Evolutionary conservation across 2,888 invertebrate genomes (phyloP).

Genomic region (Sympetrum striolatum): DNA sequence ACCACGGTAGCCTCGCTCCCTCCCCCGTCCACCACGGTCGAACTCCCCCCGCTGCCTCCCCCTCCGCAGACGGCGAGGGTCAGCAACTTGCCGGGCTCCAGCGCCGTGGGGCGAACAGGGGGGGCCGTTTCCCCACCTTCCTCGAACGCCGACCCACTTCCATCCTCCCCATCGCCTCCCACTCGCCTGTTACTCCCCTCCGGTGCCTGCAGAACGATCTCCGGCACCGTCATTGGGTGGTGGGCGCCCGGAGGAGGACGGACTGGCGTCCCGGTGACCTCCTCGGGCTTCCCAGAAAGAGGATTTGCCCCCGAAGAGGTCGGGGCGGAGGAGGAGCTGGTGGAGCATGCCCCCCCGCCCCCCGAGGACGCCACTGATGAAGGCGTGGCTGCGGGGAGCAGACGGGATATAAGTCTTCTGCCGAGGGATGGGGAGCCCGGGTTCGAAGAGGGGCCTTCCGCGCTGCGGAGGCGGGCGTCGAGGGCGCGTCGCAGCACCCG

Average conservation of each 20-base stretch:
- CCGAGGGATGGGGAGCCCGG: conserved; percentile 24
- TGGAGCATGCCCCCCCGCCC: conserved; percentile 10
- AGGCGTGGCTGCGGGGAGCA: conserved; percentile 27
- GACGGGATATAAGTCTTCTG: conserved; percentile 3
- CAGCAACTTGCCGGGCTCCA: conserved; percentile 56
- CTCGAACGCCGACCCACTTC: conserved; percentile 56
- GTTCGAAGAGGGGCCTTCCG: background rate
- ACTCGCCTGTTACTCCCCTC: conserved; percentile 52
- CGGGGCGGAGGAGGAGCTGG: conserved; percentile 25
- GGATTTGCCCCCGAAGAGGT: background rate
- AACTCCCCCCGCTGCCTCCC: conserved; percentile 59
- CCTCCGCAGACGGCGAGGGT: conserved; percentile 56
- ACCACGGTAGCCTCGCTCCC: conserved; percentile 45
- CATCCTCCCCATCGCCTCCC: conserved; percentile 53
- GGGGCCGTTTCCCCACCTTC: conserved; percentile 47
- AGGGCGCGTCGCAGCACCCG: background rate
- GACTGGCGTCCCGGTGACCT: conserved; percentile 29
- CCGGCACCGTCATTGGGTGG: conserved; percentile 54
- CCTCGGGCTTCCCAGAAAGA: background rate
- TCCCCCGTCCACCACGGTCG: conserved; percentile 54
- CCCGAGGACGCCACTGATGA: conserved; percentile 14
- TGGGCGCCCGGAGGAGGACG: background rate
- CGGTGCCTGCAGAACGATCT: conserved; percentile 60
- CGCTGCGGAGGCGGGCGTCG: conserved; percentile 21
- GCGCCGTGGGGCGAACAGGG: background rate